phyloP scores from a whole-genome alignment of 2,888 invertebrate species.

The Exocentrus adspersus region DNA sequence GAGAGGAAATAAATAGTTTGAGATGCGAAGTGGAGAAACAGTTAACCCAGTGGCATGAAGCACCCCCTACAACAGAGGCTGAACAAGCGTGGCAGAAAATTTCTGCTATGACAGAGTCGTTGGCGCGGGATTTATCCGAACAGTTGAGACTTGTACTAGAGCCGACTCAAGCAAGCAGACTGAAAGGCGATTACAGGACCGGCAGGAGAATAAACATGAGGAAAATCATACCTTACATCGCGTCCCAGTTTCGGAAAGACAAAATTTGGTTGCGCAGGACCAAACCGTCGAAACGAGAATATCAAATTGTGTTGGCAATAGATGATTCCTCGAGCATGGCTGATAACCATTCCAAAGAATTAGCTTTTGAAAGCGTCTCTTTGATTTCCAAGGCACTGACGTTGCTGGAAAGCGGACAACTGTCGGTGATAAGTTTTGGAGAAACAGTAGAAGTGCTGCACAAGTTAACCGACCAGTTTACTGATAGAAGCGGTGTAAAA shows the following conservation, averaged over 20 bases:
- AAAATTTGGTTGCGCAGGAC: slow-evolving; percentile 98
- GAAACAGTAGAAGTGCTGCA: slow-evolving; percentile 88
- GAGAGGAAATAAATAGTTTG: slow-evolving; percentile 63
- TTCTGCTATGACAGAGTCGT: slow-evolving; percentile 68
- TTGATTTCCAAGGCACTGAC: slow-evolving; percentile 90
- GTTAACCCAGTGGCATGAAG: slow-evolving; percentile 65
- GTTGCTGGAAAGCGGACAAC: slow-evolving; percentile 92
- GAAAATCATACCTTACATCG: slow-evolving; percentile 97
- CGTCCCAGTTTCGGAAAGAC: slow-evolving; percentile 98
- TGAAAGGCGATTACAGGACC: slow-evolving; percentile 95
- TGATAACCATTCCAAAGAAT: slow-evolving; percentile 87
- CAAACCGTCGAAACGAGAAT: slow-evolving; percentile 94
- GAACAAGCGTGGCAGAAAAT: slow-evolving; percentile 71
- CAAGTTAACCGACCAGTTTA: slow-evolving; percentile 86
- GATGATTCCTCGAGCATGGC: slow-evolving; percentile 95
- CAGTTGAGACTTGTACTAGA: slow-evolving; percentile 93
- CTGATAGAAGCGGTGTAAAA: slow-evolving; percentile 85
- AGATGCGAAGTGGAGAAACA: slow-evolving; percentile 65
- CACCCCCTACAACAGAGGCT: slow-evolving; percentile 64
- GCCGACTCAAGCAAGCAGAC: slow-evolving; percentile 90
- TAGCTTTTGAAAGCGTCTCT: slow-evolving; percentile 95
- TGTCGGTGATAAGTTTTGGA: slow-evolving; percentile 93
- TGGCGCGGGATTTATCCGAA: slow-evolving; percentile 91
- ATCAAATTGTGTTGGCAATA: slow-evolving; percentile 95
- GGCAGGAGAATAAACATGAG: slow-evolving; percentile 98